These are phyloP conservation scores for Sapajus apella DNA, from an alignment of 2,113 vertebrate species.

Conservation along the genomic window DNA sequence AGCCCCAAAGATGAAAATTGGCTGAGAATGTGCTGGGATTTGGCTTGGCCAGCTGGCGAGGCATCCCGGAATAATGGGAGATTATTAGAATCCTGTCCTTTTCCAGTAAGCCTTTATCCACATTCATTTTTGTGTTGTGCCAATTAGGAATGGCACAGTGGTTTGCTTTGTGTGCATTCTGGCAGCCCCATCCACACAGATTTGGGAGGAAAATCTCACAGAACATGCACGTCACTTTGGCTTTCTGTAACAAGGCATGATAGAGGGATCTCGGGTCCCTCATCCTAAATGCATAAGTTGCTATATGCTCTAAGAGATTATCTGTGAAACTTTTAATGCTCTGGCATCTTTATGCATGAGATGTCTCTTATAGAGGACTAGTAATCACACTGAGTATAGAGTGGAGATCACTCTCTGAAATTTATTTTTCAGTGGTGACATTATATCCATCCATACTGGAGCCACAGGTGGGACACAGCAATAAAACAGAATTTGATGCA, in stretches of 20 bases:
- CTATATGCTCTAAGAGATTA: background rate
- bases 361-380: conserved; percentile 14
- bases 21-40: conserved; percentile 54
- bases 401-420: conserved; percentile 58
- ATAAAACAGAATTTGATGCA: background rate
- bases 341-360: conserved; percentile 15
- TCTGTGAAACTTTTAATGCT: conserved; percentile 38
- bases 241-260: background rate
- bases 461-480: background rate
- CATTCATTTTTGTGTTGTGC: conserved; percentile 65
- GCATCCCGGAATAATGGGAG: conserved; percentile 75
- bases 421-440: background rate
- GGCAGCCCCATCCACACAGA: conserved; percentile 40
- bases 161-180: conserved; percentile 68
- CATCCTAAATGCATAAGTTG: background rate
- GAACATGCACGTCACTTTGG: conserved; percentile 30
- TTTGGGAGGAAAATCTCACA: conserved; percentile 40
- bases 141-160: conserved; percentile 64
- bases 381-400: background rate
- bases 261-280: conserved; percentile 35
- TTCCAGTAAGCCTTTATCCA: conserved; percentile 62
- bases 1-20: conserved; percentile 74
- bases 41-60: conserved; percentile 77
- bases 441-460: background rate
- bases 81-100: conserved; percentile 70